These are phyloP conservation scores for Drosophila aff. DNA, from an alignment of 1,140 invertebrate genomes.

Conservation along the genomic window DNA sequence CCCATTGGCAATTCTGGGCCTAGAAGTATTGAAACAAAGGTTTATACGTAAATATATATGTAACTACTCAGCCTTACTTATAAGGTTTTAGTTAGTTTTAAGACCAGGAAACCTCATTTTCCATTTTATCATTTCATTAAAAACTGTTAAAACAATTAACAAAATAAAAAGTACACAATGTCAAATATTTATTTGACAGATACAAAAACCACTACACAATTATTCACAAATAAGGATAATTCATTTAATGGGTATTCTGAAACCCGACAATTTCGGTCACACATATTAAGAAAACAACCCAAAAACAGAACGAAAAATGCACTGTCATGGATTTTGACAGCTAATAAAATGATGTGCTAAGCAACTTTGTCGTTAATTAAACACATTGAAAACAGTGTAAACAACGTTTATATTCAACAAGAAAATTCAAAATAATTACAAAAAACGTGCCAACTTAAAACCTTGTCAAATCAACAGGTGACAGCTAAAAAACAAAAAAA, in stretches of 20 bases:
- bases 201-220: background rate
- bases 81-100: too few species aligned
- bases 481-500: constrained; percentile 10
- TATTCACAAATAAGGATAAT: background rate
- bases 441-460: background rate
- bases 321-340: constrained; percentile 30
- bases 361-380: constrained; percentile 28
- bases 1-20: too few species aligned
- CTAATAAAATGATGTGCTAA: constrained; percentile 13
- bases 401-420: constrained; percentile 7
- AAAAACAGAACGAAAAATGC: constrained; percentile 15
- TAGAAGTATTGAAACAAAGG: too few species aligned
- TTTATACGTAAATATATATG: too few species aligned
- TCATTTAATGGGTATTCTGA: constrained; percentile 32
- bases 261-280: constrained; percentile 1
- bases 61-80: too few species aligned
- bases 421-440: background rate
- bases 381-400: constrained; percentile 14
- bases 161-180: background rate
- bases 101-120: too few species aligned
- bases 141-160: background rate
- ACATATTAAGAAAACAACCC: background rate
- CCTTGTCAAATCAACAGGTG: constrained; percentile 30
- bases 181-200: too few species aligned
- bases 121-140: background rate